Evolutionary conservation across 2,888 invertebrate genomes (phyloP), one percentile per base, ranked within the genome.

Genomic region (Calameuta pallipes): DNA sequence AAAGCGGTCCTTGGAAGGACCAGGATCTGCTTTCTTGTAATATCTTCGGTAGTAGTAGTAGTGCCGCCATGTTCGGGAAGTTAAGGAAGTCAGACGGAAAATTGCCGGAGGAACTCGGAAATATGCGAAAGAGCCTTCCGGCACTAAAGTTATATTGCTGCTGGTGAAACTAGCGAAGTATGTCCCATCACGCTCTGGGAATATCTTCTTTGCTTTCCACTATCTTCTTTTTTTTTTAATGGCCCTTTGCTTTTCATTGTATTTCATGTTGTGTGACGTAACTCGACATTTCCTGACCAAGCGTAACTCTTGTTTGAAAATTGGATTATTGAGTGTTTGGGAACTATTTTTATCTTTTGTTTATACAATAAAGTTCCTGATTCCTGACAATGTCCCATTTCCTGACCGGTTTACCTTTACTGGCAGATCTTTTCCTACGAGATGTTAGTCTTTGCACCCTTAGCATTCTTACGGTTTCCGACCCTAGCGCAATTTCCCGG

Each of bases 61-160:
- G 23, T 56, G 56, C 6, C 56, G 56, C 56, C 56, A 56, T 56
- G 56, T 56, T 56, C 56, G 75, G 74, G 80, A 83, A 83, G 84
- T 83, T 83, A 80, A 79, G 80, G 83, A 86, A 85, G 84, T 87
- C 85, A 83, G 80, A 84, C 82, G 87, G 85, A 88, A 87, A 88
- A 87, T 87, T 87, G 85, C 83, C 82, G 78, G 78, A 77, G 83
- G 75, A 83, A 80, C 82, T 81, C 82, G 84, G 85, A 87, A 87
- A 87, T 88, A 87, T 86, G 85, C 83, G 84, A 84, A 83, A 83
- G 85, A 82, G 83, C 82, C 84, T 86, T 83, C 82, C 84, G 84
- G 81, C 78, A 80, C 81, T 78, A 79, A 79, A 82, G 83, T 85
- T 85, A 82, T 82, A 83, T 82, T 82, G 83, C 81, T 78, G 80